These are phyloP conservation scores for Trissolcus basalis DNA, from an alignment of 1,140 invertebrate species.

Conservation along the genomic window DNA sequence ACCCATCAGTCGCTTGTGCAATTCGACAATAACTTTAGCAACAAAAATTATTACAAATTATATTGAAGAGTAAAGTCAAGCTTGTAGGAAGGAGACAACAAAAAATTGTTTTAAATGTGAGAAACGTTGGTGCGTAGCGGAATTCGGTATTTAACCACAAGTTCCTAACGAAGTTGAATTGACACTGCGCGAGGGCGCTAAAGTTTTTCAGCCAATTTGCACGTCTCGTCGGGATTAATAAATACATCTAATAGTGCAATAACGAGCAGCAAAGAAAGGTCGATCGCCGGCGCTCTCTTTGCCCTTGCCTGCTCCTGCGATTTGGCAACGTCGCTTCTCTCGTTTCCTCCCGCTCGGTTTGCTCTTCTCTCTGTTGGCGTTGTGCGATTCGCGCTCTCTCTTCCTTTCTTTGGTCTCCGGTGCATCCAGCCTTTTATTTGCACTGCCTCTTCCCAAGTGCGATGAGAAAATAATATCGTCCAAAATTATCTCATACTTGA, in stretches of 20 bases:
- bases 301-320: conserved; percentile 35
- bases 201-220: conserved; percentile 14
- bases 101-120: too few species aligned
- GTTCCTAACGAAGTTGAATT: too few species aligned
- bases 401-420: conserved; percentile 13
- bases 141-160: too few species aligned
- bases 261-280: conserved; percentile 49
- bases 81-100: too few species aligned
- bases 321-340: conserved; percentile 49
- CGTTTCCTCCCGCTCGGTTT: conserved; percentile 25
- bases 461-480: conserved; percentile 27
- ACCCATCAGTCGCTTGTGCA: too few species aligned
- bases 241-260: conserved; percentile 37
- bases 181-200: too few species aligned
- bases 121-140: too few species aligned
- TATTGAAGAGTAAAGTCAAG: too few species aligned
- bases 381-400: not conserved
- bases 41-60: too few species aligned
- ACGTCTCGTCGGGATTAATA: conserved; percentile 29
- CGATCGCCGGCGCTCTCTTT: conserved; percentile 11
- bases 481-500: conserved; percentile 56
- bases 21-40: too few species aligned
- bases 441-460: conserved; percentile 20
- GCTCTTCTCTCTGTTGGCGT: conserved; percentile 9
- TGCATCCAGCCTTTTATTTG: conserved; percentile 10